These are phyloP conservation scores for Sminthurinus signatus DNA, from an alignment of 1,140 invertebrate genomes.

Conservation along the genomic window DNA sequence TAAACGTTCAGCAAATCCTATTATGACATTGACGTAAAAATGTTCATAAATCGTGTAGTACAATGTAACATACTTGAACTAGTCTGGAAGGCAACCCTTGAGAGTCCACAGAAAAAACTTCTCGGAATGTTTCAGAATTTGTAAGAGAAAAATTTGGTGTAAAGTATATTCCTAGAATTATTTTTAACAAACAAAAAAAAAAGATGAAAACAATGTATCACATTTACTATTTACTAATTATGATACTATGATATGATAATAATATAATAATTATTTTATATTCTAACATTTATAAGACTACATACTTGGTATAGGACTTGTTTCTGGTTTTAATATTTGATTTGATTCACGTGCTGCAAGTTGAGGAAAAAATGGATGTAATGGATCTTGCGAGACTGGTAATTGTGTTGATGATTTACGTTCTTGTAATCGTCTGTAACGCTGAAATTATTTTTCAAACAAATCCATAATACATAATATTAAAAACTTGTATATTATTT, in stretches of 20 bases:
- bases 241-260: too few species aligned
- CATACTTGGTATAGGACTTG: constrained; percentile 68
- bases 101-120: constrained; percentile 65
- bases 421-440: constrained; percentile 34
- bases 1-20: too few species aligned
- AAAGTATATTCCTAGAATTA: constrained; percentile 86
- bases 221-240: too few species aligned
- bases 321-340: constrained; percentile 48
- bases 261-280: too few species aligned
- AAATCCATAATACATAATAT: too few species aligned
- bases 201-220: too few species aligned
- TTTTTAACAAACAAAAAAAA: too few species aligned
- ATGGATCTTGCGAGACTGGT: constrained; percentile 14
- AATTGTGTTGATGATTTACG: constrained; percentile 29
- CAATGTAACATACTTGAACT: constrained; percentile 35
- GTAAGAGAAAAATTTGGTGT: constrained; percentile 73
- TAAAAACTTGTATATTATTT: neutral
- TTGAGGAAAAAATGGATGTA: constrained; percentile 35
- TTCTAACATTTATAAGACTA: too few species aligned
- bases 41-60: too few species aligned
- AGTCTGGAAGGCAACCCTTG: constrained; percentile 40
- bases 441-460: neutral
- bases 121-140: constrained; percentile 72
- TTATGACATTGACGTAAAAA: too few species aligned
- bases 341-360: constrained; percentile 43